A percentile compares a stretch with the other conserved stretches of the same genome.
Conservation (phyloP, 1,140 invertebrate species). For the Subanguina moxae region DNA sequence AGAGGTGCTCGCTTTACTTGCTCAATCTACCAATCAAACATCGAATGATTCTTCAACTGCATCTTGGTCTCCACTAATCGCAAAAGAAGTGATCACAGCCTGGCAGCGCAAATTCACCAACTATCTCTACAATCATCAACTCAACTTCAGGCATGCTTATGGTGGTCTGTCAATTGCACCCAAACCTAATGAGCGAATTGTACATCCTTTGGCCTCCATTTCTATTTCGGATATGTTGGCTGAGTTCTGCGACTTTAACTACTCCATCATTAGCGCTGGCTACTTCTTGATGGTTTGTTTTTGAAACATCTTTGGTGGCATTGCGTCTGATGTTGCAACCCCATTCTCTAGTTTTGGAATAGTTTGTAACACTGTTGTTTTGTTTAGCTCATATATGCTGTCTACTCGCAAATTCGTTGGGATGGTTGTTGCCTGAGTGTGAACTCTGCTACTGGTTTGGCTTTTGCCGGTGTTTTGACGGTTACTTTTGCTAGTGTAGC, state of each 20-base stretch:
- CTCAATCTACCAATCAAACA: background rate
- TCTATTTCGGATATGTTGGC: conserved; percentile 82
- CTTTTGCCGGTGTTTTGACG: conserved; percentile 74
- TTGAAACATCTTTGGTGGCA: background rate
- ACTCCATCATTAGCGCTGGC: conserved; percentile 77
- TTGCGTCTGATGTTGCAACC: too few species aligned
- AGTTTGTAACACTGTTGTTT: background rate
- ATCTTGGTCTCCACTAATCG: conserved; percentile 59
- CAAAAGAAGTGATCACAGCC: conserved; percentile 76
- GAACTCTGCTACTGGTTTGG: conserved; percentile 76
- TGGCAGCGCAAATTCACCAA: conserved; percentile 78
- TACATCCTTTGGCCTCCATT: conserved; percentile 84
- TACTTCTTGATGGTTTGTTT: conserved; percentile 77
- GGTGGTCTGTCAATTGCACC: background rate
- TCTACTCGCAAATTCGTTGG: conserved; percentile 69
- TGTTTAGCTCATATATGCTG: conserved; percentile 68
- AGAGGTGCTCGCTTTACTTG: background rate
- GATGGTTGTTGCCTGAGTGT: conserved; percentile 68
- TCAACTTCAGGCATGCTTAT: conserved; percentile 26
- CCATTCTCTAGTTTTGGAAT: too few species aligned
- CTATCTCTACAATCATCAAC: conserved; percentile 67
- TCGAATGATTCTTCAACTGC: background rate
- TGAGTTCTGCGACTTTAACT: conserved; percentile 80
- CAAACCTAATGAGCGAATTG: conserved; percentile 66
- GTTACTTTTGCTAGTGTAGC: conserved; percentile 78